These are phyloP conservation scores for Montipora foliosa DNA, from an alignment of 64 coral and sea anemone species.

Conservation along the genomic window DNA sequence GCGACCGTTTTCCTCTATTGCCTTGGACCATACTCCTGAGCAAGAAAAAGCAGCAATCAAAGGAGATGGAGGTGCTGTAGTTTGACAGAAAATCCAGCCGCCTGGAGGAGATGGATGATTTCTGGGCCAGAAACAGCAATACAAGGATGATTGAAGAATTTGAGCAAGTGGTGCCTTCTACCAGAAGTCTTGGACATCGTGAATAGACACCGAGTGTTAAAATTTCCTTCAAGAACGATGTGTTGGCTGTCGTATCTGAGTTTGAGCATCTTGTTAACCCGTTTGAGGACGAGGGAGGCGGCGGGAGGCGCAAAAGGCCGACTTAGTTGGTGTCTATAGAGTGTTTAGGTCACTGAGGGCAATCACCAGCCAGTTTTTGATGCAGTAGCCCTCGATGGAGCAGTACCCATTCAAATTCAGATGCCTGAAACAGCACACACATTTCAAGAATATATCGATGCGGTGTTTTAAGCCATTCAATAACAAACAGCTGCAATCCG, in stretches of 20 bases:
- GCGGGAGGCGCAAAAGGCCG: too few relatives aligned
- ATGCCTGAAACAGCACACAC: conserved; percentile 3
- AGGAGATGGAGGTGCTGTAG: neutral
- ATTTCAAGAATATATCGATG: conserved; percentile 33
- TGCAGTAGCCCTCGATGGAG: conserved; percentile 21
- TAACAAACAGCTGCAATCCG: neutral
- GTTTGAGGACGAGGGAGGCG: neutral
- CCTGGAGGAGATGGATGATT: neutral
- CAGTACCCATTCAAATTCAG: conserved; percentile 15
- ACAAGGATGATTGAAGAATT: neutral
- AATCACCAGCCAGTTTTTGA: neutral
- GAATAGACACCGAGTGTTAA: neutral
- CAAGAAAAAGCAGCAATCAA: neutral
- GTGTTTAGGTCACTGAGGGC: neutral
- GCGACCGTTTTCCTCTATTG: neutral
- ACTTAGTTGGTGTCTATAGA: neutral
- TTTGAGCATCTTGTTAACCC: neutral
- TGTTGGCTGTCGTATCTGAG: neutral
- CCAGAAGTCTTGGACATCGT: neutral
- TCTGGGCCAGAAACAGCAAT: neutral
- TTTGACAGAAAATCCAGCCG: neutral
- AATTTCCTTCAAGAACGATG: neutral
- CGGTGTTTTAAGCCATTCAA: neutral
- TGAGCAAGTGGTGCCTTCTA: neutral
- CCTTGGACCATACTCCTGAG: neutral